Conservation (phyloP, 1,140 invertebrate species). For the Anthonomus grandis region DNA sequence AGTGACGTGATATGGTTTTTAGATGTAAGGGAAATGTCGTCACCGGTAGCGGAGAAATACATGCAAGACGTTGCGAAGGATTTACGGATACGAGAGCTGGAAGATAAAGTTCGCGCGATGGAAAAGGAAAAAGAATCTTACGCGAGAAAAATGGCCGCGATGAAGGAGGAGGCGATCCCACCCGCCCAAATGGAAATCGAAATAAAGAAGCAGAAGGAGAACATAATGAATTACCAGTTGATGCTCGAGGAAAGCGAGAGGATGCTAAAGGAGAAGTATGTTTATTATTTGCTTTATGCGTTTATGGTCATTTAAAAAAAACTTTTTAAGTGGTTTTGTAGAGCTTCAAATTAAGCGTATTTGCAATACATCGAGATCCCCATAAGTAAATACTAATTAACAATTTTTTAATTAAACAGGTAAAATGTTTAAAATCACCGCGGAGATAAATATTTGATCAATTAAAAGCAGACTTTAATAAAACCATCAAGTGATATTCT, state of each 20-base stretch:
- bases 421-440: not conserved
- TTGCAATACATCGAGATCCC: no score
- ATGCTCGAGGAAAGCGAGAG: constrained; percentile 28
- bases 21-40: not conserved
- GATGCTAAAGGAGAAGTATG: constrained; percentile 31
- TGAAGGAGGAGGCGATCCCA: not conserved
- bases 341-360: not conserved
- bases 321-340: not conserved
- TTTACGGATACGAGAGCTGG: constrained; percentile 33
- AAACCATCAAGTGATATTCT: no score
- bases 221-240: constrained; percentile 22
- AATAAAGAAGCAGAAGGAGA: constrained; percentile 25
- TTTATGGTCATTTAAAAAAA: no score
- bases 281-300: not conserved
- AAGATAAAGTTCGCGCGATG: constrained; percentile 33
- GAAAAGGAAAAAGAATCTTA: constrained; percentile 9
- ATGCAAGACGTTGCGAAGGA: constrained; percentile 34
- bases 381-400: no score
- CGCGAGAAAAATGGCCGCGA: not conserved
- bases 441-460: not conserved
- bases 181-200: constrained; percentile 15
- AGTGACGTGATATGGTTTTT: not conserved
- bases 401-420: no score
- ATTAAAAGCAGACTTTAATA: no score
- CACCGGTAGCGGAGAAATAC: constrained; percentile 22